These are phyloP conservation scores for Mionectes macconnelli DNA, from an alignment of 2,113 vertebrate species.

Conservation along the genomic window DNA sequence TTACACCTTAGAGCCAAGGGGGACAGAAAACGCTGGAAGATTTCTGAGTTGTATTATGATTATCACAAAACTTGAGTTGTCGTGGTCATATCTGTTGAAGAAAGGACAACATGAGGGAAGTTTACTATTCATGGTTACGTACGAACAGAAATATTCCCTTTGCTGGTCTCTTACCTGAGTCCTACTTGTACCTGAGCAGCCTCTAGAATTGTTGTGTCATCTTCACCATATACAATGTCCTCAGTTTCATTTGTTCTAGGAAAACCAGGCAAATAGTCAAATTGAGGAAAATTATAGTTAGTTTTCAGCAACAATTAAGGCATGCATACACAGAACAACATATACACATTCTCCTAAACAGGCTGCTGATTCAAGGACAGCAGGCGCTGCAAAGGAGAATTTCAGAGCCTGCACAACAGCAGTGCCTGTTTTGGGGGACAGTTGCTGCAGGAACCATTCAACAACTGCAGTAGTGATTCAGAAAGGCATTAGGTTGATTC, in stretches of 20 bases:
- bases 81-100: slow-evolving; percentile 73
- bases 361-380: not conserved
- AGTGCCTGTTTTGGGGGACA: not conserved
- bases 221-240: slow-evolving; percentile 72
- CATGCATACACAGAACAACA: not conserved
- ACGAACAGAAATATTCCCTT: not conserved
- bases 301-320: not conserved
- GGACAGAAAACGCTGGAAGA: slow-evolving; percentile 67
- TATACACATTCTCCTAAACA: not conserved
- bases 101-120: not conserved
- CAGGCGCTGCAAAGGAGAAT: not conserved
- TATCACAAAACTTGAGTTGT: slow-evolving; percentile 78
- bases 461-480: not conserved
- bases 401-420: not conserved
- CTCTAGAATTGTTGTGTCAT: slow-evolving; percentile 65
- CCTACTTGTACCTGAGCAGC: slow-evolving; percentile 79
- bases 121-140: not conserved
- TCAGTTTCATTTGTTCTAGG: slow-evolving; percentile 77
- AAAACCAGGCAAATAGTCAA: not conserved
- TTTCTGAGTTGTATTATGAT: slow-evolving; percentile 74
- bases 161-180: slow-evolving; percentile 70
- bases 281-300: not conserved
- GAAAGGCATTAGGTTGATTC: not conserved
- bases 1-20: slow-evolving; percentile 80
- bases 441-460: not conserved